Evolutionary conservation across 2,113 vertebrate genomes (phyloP), one percentile per base, ranked within the genome.

Genomic region (Hippocampus comes): DNA sequence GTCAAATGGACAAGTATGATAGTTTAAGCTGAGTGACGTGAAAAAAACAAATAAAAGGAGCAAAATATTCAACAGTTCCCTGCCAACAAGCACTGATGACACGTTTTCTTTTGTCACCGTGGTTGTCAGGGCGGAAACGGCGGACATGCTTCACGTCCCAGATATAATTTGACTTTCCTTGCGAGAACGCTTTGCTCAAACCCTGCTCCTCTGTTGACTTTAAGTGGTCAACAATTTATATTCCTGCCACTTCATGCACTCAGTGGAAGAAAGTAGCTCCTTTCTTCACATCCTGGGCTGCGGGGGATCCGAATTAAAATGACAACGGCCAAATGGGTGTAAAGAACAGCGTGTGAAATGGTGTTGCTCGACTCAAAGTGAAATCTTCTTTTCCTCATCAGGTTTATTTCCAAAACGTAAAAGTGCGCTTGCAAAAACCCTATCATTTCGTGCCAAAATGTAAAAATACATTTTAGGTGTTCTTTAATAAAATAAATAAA

Each of bases 101-200:
- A 78, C 79, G 84, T 84, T 84, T 84, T 73, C 80, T 81, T 81
- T 82, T 84, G 83, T 86, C 84, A 74, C 73, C 25, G 67, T 15
- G 71, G 69, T 78, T 84, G 87, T 86, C 82, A 74, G 34, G 34
- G 77, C 73, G 76, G 75, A 84, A 85, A 82, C 77, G 68, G 84
- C 78, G n/a, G 64, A 63, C 80, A 85, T 15, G 84, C 84, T 84
- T 75, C 79, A 83, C 63, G 78, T 75, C 83, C 79, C 78, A 86
- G 82, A 87, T 76, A 88, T 86, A 82, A 89, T 89, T 83, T 84
- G 84, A 80, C 83, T 84, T 73, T 76, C 79, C 78, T 89, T 72
- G 30, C 82, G 83, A 76, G 72, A 79, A 82, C 18, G 72, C 61
- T 86, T 87, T 81, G 73, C 75, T 82, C 74, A 78, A 78, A 74